Evolutionary conservation across 2,888 invertebrate species (phyloP).

Genomic region (Eupithecia centaureata): DNA sequence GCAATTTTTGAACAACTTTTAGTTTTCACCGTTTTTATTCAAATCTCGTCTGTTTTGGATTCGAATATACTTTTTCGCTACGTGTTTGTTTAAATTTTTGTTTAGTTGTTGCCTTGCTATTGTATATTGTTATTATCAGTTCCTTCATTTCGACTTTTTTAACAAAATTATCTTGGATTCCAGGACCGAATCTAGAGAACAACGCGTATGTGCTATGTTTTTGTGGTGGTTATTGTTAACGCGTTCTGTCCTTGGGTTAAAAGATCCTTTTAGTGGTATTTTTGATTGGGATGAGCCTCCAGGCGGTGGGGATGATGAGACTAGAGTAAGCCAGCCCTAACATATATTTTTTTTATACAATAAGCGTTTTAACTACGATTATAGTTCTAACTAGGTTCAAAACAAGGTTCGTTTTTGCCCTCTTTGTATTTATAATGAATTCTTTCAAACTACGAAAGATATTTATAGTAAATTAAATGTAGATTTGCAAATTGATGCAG

Average conservation of each 20-base stretch:
- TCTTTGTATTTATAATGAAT: no score
- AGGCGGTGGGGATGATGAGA: not conserved
- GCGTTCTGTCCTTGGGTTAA: not conserved
- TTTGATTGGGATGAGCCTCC: not conserved
- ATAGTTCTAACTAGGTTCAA: no score
- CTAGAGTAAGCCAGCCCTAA: not conserved
- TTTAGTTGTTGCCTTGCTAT: not conserved
- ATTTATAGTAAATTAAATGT: no score
- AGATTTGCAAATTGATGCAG: no score
- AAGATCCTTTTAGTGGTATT: not conserved
- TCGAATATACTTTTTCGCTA: not conserved
- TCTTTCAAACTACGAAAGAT: no score
- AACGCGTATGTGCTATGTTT: not conserved
- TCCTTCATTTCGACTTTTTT: no score
- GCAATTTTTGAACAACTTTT: not conserved
- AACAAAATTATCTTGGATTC: not conserved
- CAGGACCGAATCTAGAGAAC: not conserved
- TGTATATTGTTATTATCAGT: not conserved
- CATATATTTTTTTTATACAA: no score
- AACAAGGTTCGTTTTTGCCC: no score
- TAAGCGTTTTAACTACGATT: no score
- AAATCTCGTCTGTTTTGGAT: not conserved
- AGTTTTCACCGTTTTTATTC: not conserved
- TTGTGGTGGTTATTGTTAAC: not conserved
- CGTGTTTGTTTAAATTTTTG: not conserved